phyloP scores from a whole-genome alignment of 2,797 vertebrate genomes.

The Phataginus tricuspis region DNA sequence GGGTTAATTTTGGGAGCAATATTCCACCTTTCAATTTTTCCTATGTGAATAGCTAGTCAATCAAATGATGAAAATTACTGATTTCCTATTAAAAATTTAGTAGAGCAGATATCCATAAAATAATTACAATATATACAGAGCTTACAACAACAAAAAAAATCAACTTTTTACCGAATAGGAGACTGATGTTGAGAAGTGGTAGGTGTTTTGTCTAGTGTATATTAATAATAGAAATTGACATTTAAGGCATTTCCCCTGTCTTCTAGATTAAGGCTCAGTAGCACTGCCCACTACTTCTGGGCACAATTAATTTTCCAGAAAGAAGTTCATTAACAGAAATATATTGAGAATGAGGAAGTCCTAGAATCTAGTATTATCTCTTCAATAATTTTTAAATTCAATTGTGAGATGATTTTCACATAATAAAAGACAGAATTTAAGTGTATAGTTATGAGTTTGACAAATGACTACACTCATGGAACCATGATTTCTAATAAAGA shows the following conservation, averaged over 20 bases:
- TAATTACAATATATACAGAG: background rate
- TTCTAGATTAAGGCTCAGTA: background rate
- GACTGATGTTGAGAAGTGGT: background rate
- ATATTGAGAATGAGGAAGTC: background rate
- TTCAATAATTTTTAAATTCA: background rate
- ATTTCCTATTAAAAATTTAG: background rate
- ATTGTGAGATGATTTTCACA: background rate
- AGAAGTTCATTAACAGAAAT: background rate
- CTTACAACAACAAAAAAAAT: background rate
- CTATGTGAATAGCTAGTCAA: background rate
- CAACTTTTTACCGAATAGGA: background rate
- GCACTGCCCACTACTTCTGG: background rate
- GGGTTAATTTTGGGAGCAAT: background rate
- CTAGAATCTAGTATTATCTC: background rate
- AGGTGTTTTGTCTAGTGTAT: background rate
- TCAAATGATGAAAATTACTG: background rate
- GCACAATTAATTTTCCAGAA: background rate
- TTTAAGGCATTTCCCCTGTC: background rate
- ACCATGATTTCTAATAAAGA: background rate
- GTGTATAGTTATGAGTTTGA: background rate
- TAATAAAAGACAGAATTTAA: background rate
- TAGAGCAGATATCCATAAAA: background rate
- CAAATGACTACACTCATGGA: background rate
- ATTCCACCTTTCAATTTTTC: background rate
- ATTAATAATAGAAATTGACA: background rate